Conservation (phyloP, 2,113 vertebrate species). For the Taurulus bubalis region DNA sequence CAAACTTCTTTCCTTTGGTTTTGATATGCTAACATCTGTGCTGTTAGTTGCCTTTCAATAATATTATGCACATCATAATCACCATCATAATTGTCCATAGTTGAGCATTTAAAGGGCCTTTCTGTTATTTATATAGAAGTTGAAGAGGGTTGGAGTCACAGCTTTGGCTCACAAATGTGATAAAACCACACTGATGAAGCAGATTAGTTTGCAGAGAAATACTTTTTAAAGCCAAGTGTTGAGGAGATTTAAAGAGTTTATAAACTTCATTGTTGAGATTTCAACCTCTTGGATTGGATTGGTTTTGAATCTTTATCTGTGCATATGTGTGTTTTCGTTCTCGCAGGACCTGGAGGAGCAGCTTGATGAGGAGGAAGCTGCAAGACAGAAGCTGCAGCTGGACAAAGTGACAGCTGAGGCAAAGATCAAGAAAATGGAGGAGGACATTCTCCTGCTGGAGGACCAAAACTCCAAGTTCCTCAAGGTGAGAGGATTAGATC, state of each 20-base stretch:
- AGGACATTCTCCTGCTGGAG: constrained; percentile 94
- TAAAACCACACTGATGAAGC: neutral
- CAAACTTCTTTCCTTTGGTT: neutral
- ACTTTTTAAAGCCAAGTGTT: neutral
- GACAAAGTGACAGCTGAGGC: constrained; percentile 98
- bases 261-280: neutral
- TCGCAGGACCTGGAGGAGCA: constrained; percentile 95
- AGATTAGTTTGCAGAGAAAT: neutral
- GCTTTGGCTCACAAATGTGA: neutral
- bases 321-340: neutral
- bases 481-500: constrained; percentile 85
- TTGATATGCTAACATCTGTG: neutral
- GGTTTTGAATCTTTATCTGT: neutral
- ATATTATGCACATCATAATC: neutral
- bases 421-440: constrained; percentile 99
- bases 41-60: neutral
- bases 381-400: constrained; percentile 96
- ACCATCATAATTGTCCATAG: neutral
- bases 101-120: neutral
- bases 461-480: constrained; percentile 98
- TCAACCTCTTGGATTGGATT: neutral
- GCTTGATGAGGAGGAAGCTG: constrained; percentile 96
- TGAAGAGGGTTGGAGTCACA: neutral
- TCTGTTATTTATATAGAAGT: neutral
- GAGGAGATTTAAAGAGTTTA: neutral